A percentile compares a stretch with the other conserved stretches of the same genome.
phyloP scores from a whole-genome alignment of 2,113 vertebrate genomes.

The Peromyscus polionotus region DNA sequence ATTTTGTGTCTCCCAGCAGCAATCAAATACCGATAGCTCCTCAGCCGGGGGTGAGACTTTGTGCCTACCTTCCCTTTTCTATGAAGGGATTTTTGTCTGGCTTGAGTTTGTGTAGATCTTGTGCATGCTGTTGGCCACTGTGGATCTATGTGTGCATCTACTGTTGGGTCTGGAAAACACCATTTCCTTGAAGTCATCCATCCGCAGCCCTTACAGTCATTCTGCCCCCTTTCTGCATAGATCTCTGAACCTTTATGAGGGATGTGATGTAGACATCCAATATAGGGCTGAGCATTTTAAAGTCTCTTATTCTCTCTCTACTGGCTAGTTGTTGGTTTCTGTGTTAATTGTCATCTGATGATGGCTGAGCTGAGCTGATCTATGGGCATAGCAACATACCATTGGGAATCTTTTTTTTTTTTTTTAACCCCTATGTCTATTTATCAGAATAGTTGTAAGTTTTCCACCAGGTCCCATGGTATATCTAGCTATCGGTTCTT shows the following conservation, averaged over 20 bases:
- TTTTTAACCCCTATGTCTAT: not conserved
- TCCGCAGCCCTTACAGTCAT: not conserved
- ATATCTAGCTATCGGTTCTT: not conserved
- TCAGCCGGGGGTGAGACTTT: not conserved
- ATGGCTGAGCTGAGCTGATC: not conserved
- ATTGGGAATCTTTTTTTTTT: not conserved
- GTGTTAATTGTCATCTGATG: not conserved
- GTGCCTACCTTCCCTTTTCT: not conserved
- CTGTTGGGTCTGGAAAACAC: not conserved
- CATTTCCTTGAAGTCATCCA: not conserved
- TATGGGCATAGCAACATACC: not conserved
- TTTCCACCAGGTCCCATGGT: not conserved
- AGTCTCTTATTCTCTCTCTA: not conserved
- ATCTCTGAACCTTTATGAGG: not conserved
- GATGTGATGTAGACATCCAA: not conserved
- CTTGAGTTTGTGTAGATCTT: not conserved
- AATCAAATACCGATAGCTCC: not conserved
- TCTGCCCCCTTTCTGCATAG: not conserved
- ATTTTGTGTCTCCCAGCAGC: not conserved
- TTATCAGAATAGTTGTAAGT: not conserved
- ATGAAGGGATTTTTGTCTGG: not conserved
- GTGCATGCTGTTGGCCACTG: not conserved
- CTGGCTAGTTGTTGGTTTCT: not conserved
- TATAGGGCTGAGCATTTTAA: not conserved
- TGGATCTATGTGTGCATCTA: not conserved